A percentile compares a stretch with the other conserved stretches of the same genome.
Conservation (phyloP, 2,888 invertebrate genomes). For the Nymphalis polychloros region DNA sequence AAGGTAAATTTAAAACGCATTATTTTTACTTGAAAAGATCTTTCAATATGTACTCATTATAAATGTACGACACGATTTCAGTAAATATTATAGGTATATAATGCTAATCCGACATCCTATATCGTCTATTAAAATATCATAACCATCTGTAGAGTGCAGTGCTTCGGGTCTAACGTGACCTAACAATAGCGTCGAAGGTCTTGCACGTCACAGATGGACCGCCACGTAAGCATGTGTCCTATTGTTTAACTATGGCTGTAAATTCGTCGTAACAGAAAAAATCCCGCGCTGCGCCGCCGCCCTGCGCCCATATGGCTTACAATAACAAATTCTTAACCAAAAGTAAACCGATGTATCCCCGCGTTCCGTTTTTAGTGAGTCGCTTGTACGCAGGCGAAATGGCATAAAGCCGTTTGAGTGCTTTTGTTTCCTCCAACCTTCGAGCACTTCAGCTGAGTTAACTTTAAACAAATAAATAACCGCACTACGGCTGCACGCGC, state of each 20-base stretch:
- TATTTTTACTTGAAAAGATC: no score
- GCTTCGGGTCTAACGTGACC: constrained; percentile 27
- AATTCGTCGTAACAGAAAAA: constrained; percentile 71
- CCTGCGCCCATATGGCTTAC: constrained; percentile 75
- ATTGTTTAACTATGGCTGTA: constrained; percentile 72
- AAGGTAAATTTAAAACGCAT: no score
- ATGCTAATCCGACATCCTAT: not conserved
- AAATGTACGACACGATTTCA: not conserved
- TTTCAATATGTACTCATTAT: no score
- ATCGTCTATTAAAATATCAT: not conserved
- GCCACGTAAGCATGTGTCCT: constrained; percentile 66
- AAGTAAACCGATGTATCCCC: constrained; percentile 74
- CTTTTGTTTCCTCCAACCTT: constrained; percentile 56
- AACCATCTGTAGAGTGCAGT: constrained; percentile 7
- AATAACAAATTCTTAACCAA: constrained; percentile 79
- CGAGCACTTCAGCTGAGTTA: constrained; percentile 48
- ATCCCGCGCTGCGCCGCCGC: constrained; percentile 57
- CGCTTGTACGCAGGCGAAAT: constrained; percentile 55
- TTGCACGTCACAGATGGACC: constrained; percentile 59
- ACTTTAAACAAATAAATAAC: constrained; percentile 47
- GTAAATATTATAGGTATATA: not conserved
- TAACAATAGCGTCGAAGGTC: constrained; percentile 36
- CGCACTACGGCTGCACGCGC: constrained; percentile 21
- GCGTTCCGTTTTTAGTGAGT: constrained; percentile 59
- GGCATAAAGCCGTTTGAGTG: constrained; percentile 57